phyloP scores from a whole-genome alignment of 1,140 invertebrate genomes.

The Chionoecetes opilio region DNA sequence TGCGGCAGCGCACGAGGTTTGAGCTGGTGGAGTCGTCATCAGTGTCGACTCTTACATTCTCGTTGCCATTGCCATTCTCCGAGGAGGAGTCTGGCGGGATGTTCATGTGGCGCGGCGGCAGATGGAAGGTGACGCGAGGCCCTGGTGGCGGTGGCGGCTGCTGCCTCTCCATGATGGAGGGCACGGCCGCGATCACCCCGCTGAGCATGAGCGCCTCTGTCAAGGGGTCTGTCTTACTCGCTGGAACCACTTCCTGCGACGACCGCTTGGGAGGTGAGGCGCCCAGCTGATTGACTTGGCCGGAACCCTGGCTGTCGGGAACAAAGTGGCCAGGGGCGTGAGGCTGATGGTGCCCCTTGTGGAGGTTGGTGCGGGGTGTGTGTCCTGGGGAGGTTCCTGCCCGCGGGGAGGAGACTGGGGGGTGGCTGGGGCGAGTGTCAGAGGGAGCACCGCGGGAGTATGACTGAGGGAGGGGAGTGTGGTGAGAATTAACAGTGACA shows the following conservation, averaged over 20 bases:
- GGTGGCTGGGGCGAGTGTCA: slow-evolving; percentile 44
- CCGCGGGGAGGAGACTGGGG: slow-evolving; percentile 42
- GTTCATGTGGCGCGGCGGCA: slow-evolving; percentile 74
- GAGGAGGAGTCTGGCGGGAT: slow-evolving; percentile 80
- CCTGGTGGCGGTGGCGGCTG: slow-evolving; percentile 15
- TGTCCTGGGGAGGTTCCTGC: neutral
- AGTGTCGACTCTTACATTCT: slow-evolving; percentile 75
- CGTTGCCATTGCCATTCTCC: slow-evolving; percentile 80
- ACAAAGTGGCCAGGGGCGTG: slow-evolving; percentile 63
- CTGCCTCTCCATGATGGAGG: slow-evolving; percentile 48
- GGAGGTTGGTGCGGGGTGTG: neutral
- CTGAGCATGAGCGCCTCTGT: slow-evolving; percentile 57
- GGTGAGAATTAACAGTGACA: slow-evolving; percentile 13
- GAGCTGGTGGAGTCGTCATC: slow-evolving; percentile 66
- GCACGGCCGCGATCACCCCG: slow-evolving; percentile 57
- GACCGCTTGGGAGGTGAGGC: slow-evolving; percentile 62
- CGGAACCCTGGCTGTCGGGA: slow-evolving; percentile 60
- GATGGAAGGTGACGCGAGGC: slow-evolving; percentile 73
- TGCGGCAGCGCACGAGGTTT: slow-evolving; percentile 67
- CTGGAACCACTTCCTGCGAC: slow-evolving; percentile 53
- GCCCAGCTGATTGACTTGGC: slow-evolving; percentile 79
- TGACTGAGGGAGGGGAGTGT: slow-evolving; percentile 7
- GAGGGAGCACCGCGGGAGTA: slow-evolving; percentile 1
- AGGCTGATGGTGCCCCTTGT: slow-evolving; percentile 27
- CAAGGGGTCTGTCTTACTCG: slow-evolving; percentile 42